These are phyloP conservation scores for Anarhynchus alexandrinus DNA, from an alignment of 2,113 vertebrate species.

Conservation along the genomic window DNA sequence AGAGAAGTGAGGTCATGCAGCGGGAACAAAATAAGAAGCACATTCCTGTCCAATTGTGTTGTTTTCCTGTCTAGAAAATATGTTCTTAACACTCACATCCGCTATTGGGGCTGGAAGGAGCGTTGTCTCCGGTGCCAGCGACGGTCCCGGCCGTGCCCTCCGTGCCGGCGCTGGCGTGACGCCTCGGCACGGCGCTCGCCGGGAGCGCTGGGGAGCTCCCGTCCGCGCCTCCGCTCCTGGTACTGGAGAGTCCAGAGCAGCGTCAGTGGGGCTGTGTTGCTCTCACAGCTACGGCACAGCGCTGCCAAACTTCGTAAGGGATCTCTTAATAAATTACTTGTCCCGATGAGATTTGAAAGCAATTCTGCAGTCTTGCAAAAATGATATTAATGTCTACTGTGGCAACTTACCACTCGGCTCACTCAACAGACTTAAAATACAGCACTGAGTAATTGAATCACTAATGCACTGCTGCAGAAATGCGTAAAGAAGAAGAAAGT, in stretches of 20 bases:
- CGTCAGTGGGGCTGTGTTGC: accelerated
- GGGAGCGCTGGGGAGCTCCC: not conserved
- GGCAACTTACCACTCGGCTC: not conserved
- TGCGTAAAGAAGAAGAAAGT: not conserved
- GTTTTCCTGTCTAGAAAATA: not conserved
- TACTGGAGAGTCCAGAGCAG: not conserved
- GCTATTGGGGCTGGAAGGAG: not conserved
- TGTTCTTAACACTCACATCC: not conserved
- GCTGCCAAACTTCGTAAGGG: accelerated
- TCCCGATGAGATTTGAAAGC: not conserved
- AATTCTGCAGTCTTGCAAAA: not conserved
- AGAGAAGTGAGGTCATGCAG: not conserved
- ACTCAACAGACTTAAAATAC: not conserved
- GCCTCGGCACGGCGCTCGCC: accelerated
- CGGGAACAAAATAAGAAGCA: not conserved
- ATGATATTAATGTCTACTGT: too few species aligned
- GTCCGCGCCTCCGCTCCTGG: not conserved
- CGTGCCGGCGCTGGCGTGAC: accelerated
- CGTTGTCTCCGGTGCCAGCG: accelerated
- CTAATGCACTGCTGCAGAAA: not conserved
- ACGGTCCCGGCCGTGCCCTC: not conserved
- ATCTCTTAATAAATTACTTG: not conserved
- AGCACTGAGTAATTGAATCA: not conserved
- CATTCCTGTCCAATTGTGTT: slow-evolving; percentile 15
- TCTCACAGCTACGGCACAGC: not conserved